Evolutionary conservation across 2,797 vertebrate genomes (phyloP).

Genomic region (Trichosurus vulpecula): DNA sequence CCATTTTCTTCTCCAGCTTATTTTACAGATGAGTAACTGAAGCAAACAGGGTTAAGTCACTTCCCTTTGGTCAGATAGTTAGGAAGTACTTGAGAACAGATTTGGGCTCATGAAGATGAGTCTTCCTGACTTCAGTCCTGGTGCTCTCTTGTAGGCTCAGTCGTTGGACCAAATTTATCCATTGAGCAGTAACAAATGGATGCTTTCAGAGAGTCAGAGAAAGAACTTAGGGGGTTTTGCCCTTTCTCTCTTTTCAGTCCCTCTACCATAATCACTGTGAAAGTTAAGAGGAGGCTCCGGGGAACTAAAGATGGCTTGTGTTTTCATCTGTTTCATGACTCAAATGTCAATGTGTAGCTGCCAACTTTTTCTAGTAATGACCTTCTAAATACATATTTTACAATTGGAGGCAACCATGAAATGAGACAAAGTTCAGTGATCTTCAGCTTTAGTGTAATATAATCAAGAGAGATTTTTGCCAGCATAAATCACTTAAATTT

Average conservation of each 20-base stretch:
- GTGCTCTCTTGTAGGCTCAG: not conserved
- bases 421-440: not conserved
- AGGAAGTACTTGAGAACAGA: not conserved
- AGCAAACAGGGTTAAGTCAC: not conserved
- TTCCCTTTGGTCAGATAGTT: not conserved
- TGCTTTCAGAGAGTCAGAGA: not conserved
- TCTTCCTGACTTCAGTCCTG: not conserved
- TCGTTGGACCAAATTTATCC: not conserved
- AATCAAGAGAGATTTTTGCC: not conserved
- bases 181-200: not conserved
- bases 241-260: not conserved
- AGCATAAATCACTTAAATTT: not conserved
- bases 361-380: not conserved
- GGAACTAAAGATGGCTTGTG: not conserved
- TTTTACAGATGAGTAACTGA: not conserved
- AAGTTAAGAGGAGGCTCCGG: not conserved
- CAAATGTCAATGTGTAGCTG: not conserved
- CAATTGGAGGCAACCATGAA: not conserved
- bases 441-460: not conserved
- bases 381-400: not conserved
- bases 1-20: too few relatives aligned
- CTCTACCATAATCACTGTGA: not conserved
- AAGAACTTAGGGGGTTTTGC: not conserved
- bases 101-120: not conserved
- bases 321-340: not conserved